Conservation (phyloP, 2,888 invertebrate genomes). For the Mythimna lalbum region DNA sequence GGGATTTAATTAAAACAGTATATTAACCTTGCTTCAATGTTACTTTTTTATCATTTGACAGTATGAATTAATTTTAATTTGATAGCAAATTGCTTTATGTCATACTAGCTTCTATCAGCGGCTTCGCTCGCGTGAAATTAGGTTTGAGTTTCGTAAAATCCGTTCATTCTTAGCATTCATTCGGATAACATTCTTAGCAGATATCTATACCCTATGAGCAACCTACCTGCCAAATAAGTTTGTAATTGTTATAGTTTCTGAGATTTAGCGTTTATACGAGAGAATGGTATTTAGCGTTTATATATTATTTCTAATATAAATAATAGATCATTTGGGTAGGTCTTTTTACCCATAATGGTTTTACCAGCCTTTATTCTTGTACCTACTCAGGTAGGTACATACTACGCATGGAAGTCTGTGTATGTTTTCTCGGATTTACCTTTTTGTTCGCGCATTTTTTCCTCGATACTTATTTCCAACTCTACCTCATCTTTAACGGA, state of each 20-base stretch:
- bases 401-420: background rate
- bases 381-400: no score
- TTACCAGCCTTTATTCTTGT: background rate
- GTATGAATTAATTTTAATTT: background rate
- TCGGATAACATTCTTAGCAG: no score
- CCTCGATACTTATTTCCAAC: background rate
- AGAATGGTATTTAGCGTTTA: no score
- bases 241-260: no score
- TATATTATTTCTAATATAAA: background rate
- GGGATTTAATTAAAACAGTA: slow-evolving; percentile 24
- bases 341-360: background rate
- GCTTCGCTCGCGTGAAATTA: no score
- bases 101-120: no score
- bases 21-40: slow-evolving; percentile 42
- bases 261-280: no score
- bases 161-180: no score
- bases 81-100: background rate
- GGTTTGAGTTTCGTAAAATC: no score
- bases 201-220: no score
- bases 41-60: slow-evolving; percentile 37
- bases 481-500: background rate
- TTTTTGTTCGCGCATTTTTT: background rate
- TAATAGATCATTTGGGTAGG: background rate
- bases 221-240: no score
- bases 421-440: background rate